A percentile compares a stretch with the other conserved stretches of the same genome.
These are phyloP conservation scores for Corapipo altera DNA, from an alignment of 2,113 vertebrate species.

Conservation along the genomic window DNA sequence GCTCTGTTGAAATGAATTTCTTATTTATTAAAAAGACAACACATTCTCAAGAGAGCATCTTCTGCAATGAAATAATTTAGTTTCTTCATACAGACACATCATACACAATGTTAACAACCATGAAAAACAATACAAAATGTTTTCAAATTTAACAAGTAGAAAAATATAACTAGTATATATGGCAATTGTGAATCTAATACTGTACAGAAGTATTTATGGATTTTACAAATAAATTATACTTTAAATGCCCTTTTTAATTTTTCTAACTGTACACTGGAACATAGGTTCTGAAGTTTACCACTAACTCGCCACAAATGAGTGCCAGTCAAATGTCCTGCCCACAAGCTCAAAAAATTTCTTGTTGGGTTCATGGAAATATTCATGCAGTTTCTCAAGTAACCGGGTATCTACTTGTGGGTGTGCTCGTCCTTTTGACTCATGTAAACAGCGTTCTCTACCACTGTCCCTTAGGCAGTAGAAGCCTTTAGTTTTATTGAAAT, in stretches of 20 bases:
- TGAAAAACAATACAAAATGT: constrained; percentile 84
- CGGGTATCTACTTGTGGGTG: constrained; percentile 85
- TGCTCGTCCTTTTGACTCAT: constrained; percentile 91
- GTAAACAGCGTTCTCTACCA: constrained; percentile 89
- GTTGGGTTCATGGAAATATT: constrained; percentile 93
- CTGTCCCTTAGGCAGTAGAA: constrained; percentile 93
- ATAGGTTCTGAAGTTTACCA: not conserved
- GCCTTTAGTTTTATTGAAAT: constrained; percentile 96
- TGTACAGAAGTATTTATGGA: constrained; percentile 78
- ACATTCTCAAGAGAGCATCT: constrained; percentile 58
- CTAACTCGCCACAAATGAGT: constrained; percentile 67
- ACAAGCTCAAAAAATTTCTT: constrained; percentile 92
- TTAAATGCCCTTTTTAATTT: constrained; percentile 72
- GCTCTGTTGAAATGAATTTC: constrained; percentile 53
- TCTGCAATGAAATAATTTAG: constrained; percentile 72
- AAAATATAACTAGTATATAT: constrained; percentile 91
- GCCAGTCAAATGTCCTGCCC: constrained; percentile 93
- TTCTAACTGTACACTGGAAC: constrained; percentile 53
- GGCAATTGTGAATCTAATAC: constrained; percentile 80
- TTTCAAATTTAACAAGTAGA: constrained; percentile 83
- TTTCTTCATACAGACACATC: constrained; percentile 76
- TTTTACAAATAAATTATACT: constrained; percentile 82
- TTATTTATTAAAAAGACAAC: constrained; percentile 66
- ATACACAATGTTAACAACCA: constrained; percentile 80
- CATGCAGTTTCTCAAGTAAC: constrained; percentile 87